A percentile compares a stretch with the other conserved stretches of the same genome.
Evolutionary conservation across 2,113 vertebrate species (phyloP).

Genomic region (Chlorodrepanis virens): DNA sequence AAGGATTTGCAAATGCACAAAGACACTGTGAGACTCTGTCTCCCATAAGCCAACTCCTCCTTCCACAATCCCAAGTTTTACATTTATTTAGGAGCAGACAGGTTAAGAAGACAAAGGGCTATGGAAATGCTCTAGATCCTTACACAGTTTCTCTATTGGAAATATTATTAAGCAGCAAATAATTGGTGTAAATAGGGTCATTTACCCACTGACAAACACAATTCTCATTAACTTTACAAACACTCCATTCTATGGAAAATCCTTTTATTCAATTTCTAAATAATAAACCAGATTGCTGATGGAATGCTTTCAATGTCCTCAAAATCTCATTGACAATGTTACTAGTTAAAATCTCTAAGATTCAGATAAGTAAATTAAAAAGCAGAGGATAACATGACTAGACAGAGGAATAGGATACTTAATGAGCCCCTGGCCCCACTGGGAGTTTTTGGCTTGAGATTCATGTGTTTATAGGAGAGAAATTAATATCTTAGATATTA

Average conservation of each 20-base stretch:
- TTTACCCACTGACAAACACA: background rate
- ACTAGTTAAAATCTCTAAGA: background rate
- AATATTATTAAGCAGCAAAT: background rate
- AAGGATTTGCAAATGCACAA: background rate
- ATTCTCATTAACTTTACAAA: background rate
- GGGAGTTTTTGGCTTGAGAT: background rate
- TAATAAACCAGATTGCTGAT: background rate
- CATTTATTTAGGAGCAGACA: background rate
- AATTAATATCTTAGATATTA: slow-evolving; percentile 16
- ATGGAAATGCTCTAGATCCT: background rate
- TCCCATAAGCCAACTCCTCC: background rate
- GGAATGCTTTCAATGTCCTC: too few relatives aligned
- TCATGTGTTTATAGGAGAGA: background rate
- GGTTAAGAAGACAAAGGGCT: background rate
- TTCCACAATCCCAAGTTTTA: background rate
- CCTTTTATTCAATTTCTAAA: background rate
- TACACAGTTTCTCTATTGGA: background rate
- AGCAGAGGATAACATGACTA: background rate
- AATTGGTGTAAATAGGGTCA: background rate
- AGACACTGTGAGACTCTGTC: background rate
- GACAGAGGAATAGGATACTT: background rate
- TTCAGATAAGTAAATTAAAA: background rate
- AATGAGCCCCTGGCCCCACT: background rate
- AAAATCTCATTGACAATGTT: background rate
- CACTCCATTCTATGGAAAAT: background rate